Percentiles rank a stretch among this genome's conserved stretches.
Conservation (phyloP, 2,797 vertebrate species). For the Catharus ustulatus region DNA sequence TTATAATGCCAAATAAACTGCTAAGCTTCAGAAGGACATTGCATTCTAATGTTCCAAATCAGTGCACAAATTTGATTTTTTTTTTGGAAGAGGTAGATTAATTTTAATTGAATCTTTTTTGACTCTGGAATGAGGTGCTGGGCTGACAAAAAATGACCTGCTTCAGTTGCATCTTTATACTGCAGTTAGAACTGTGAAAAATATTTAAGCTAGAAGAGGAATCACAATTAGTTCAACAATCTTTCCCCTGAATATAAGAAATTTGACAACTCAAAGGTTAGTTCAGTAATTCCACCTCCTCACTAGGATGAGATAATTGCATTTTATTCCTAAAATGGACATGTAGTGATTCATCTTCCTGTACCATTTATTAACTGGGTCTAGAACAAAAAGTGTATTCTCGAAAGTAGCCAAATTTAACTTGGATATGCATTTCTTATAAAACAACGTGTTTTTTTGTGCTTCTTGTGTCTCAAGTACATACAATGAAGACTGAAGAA, state of each 20-base stretch:
- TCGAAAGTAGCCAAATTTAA: not conserved
- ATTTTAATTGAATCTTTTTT: constrained; percentile 47
- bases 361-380: not conserved
- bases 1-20: not conserved
- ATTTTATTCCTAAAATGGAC: not conserved
- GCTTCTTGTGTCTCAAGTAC: not conserved
- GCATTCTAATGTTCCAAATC: not conserved
- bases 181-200: not conserved
- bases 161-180: not conserved
- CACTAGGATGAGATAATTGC: not conserved
- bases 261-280: not conserved
- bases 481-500: not conserved
- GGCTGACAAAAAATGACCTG: not conserved
- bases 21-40: not conserved
- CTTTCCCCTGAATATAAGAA: not conserved
- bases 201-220: not conserved
- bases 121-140: not conserved
- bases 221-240: not conserved
- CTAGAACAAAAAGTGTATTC: not conserved
- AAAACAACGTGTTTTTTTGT: not conserved
- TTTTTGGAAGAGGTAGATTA: not conserved
- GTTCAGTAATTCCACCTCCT: not conserved
- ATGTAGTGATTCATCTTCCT: not conserved
- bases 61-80: not conserved
- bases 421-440: not conserved